Base-by-base conservation (phyloP, 2,888 invertebrate genomes). In the Corythucha ciliata region DNA sequence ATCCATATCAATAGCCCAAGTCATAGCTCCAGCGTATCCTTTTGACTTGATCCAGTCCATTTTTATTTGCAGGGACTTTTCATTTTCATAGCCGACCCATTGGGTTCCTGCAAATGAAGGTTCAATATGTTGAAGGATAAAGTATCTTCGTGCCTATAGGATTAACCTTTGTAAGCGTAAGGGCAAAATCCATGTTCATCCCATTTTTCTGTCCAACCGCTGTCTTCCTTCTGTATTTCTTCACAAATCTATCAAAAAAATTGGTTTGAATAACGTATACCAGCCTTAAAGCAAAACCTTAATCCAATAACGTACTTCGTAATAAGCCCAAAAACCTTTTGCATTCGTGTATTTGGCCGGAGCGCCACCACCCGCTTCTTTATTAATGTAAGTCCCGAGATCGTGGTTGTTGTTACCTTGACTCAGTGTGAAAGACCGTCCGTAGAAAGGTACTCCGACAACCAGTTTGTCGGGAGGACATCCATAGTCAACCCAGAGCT, bases 1-100 rank as follows among this genome's bases (percentile, higher is more conserved):
- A 54, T 92, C 91, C 89, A 90, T 88, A 60, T 87, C 87, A 40
- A 90, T 81, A 21, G 91, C 90, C 91, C 91, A 91, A 16, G 80
- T 83, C 91, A 91, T 91, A 1, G 87, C 89, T 0, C 91, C 91
- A 0, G 81, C 81, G 63, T 84, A 85, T 0, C 88, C 87, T 66
- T 82, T 85, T 50, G 76, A 63, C 65, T 83, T 87, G 59, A 91
- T 84, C 73, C 78, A 91, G 65, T 90, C 81, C 86, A 90, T 87
- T 72, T 92, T 92, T 60, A 87, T 83, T 66, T 85, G 81, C 0
- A 91, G 75, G 60, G 88, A 89, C 62, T 75, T 74, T 0, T 78
- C 75, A 64, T 89, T 80, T 66, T 89, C 91, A 64, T 89, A 92
- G 3, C 91, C 91, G 14, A 91, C 84, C 91, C 91, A 92, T 64